These are phyloP conservation scores for Eilema sororculum DNA, from an alignment of 2,888 invertebrate genomes.

Conservation along the genomic window DNA sequence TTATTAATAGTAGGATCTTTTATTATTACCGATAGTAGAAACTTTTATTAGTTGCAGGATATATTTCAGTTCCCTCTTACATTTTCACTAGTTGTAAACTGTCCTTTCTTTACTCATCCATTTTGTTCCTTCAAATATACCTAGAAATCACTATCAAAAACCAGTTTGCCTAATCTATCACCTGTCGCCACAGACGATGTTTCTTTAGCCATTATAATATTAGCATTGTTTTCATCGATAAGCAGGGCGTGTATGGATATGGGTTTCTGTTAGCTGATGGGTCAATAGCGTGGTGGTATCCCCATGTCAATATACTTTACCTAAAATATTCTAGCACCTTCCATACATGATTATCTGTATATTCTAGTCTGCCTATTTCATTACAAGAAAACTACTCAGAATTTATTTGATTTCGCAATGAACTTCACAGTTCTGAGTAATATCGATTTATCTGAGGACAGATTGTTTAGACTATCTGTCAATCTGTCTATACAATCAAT, in stretches of 20 bases:
- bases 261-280: conserved; percentile 20
- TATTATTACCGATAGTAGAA: no score
- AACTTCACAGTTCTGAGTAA: no score
- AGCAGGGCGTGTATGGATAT: conserved; percentile 29
- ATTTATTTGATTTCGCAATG: no score
- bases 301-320: conserved; percentile 24
- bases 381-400: no score
- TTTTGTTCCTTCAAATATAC: not conserved
- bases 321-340: conserved; percentile 8
- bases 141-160: not conserved
- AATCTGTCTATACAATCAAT: no score
- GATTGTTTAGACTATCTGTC: no score
- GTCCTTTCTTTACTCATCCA: not conserved
- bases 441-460: no score
- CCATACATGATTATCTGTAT: no score
- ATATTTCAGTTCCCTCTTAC: not conserved
- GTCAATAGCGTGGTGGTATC: conserved; percentile 20
- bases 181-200: not conserved
- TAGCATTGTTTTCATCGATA: conserved; percentile 43
- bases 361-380: no score
- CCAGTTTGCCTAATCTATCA: not conserved
- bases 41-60: no score
- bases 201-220: conserved; percentile 35
- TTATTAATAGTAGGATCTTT: no score
- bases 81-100: not conserved